A percentile compares a stretch with the other conserved stretches of the same genome.
These are phyloP conservation scores for Oryzias celebensis DNA, from an alignment of 2,113 vertebrate species.

Conservation along the genomic window DNA sequence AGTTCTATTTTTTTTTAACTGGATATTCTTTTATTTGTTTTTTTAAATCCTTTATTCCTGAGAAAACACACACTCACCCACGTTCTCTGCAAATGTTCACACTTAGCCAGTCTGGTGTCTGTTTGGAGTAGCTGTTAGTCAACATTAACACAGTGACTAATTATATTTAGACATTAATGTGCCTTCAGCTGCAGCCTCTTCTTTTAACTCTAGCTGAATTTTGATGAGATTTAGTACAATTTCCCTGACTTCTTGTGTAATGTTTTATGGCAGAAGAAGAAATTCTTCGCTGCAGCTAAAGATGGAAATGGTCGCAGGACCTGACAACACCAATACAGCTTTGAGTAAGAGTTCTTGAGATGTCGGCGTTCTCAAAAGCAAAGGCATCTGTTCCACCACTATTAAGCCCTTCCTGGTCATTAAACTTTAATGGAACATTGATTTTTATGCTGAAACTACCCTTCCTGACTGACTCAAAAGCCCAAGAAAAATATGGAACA, in stretches of 20 bases:
- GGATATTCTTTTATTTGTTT: neutral
- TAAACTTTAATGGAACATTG: constrained; percentile 84
- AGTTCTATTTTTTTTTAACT: constrained; percentile 22
- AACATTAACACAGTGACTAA: constrained; percentile 52
- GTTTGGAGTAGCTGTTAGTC: constrained; percentile 28
- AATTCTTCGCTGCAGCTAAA: constrained; percentile 13
- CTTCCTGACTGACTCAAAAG: constrained; percentile 74
- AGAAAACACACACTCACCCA: neutral
- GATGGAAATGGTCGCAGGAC: constrained; percentile 22
- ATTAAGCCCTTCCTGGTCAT: constrained; percentile 80
- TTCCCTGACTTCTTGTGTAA: constrained; percentile 54
- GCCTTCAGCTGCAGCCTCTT: constrained; percentile 48
- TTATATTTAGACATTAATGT: constrained; percentile 36
- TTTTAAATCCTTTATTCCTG: neutral
- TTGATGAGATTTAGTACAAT: constrained; percentile 44
- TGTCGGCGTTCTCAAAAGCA: constrained; percentile 61
- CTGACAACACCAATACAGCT: constrained; percentile 52
- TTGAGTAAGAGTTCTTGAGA: constrained; percentile 62
- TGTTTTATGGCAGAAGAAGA: constrained; percentile 12
- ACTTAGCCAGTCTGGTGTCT: constrained; percentile 25
- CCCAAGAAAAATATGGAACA: constrained; percentile 68
- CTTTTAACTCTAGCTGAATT: constrained; percentile 55
- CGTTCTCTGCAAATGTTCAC: constrained; percentile 12
- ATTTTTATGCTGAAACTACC: constrained; percentile 78
- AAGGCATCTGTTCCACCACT: constrained; percentile 77